A percentile compares a stretch with the other conserved stretches of the same genome.
Conservation (phyloP, 2,113 vertebrate genomes). For the Zosterops japonicus region DNA sequence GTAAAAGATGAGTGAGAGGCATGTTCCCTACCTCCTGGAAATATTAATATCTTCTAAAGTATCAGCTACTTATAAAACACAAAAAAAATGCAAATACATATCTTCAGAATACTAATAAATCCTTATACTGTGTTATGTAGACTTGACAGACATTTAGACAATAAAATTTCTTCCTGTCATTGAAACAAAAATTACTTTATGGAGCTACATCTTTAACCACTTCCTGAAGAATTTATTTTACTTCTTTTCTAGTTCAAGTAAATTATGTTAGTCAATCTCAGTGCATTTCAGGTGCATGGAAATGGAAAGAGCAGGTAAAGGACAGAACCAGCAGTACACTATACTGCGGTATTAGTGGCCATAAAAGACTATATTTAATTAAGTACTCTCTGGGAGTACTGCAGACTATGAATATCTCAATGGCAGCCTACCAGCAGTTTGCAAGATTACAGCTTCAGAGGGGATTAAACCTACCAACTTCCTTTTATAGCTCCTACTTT, state of each 20-base stretch:
- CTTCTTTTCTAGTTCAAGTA: background rate
- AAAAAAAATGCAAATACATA: background rate
- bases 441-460: background rate
- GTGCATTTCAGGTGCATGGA: background rate
- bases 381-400: background rate
- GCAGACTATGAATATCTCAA: background rate
- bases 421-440: background rate
- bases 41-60: background rate
- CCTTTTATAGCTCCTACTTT: background rate
- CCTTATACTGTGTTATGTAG: background rate
- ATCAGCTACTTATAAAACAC: background rate
- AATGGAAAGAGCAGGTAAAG: background rate
- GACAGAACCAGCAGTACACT: background rate
- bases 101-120: background rate
- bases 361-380: background rate
- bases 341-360: background rate
- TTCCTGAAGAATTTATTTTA: background rate
- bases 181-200: background rate
- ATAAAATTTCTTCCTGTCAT: background rate
- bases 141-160: background rate
- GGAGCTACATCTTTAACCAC: background rate
- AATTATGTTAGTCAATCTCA: background rate
- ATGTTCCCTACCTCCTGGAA: background rate
- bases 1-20: background rate
- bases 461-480: slow-evolving; percentile 2